Evolutionary conservation across 2,113 vertebrate genomes (phyloP).

Genomic region (Dendropsophus ebraccatus): DNA sequence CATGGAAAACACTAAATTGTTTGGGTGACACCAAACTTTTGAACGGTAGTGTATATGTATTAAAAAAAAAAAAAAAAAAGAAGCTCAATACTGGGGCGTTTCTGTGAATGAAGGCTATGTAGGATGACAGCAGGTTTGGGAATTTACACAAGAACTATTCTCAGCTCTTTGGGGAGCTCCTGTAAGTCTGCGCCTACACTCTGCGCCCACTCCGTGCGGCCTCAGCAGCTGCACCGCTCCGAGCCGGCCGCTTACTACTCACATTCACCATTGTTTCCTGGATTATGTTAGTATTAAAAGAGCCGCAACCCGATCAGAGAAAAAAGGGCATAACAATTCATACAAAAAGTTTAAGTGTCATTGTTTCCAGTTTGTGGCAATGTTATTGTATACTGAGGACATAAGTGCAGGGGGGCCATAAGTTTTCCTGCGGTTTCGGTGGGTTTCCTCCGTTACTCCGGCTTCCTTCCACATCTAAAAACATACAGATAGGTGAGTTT

Average conservation of each 20-base stretch:
- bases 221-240: slow-evolving; percentile 65
- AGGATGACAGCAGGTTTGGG: not conserved
- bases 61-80: not conserved
- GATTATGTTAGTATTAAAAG: slow-evolving; percentile 31
- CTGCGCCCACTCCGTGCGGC: slow-evolving; percentile 63
- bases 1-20: too few relatives aligned
- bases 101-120: not conserved
- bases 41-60: too few relatives aligned
- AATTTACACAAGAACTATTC: not conserved
- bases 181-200: slow-evolving; percentile 44
- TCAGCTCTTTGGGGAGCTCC: not conserved
- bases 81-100: not conserved
- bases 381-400: too few relatives aligned
- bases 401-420: too few relatives aligned
- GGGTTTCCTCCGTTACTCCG: too few relatives aligned
- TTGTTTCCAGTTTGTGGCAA: too few relatives aligned
- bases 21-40: too few relatives aligned
- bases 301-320: not conserved
- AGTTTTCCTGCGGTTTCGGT: too few relatives aligned
- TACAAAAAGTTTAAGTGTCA: too few relatives aligned
- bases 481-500: too few relatives aligned
- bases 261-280: slow-evolving; percentile 40
- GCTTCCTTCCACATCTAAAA: too few relatives aligned
- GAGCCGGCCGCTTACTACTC: slow-evolving; percentile 53
- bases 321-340: not conserved